Percentiles rank a stretch among this genome's conserved stretches.
phyloP scores from a whole-genome alignment of 2,888 invertebrate genomes.

The Horisme vitalbata region DNA sequence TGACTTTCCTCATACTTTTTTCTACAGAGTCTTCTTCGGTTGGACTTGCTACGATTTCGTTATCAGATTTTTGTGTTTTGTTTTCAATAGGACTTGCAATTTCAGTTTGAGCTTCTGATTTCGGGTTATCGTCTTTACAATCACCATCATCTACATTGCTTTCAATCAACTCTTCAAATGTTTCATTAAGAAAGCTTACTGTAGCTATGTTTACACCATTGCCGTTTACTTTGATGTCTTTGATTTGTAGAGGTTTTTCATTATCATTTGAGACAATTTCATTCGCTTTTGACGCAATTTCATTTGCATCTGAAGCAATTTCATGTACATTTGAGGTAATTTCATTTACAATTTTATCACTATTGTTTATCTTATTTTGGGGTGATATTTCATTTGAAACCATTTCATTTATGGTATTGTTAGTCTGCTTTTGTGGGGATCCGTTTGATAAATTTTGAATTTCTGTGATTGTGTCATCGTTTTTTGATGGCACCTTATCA shows the following conservation, averaged over 20 bases:
- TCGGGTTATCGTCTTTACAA: conserved; percentile 41
- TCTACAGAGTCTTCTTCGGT: conserved; percentile 31
- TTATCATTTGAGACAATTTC: background rate
- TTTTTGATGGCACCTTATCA: conserved; percentile 5
- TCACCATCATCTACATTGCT: conserved; percentile 75
- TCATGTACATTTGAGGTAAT: too few relatives aligned
- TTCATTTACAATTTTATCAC: too few relatives aligned
- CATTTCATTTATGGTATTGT: too few relatives aligned
- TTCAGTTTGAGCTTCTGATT: conserved; percentile 10
- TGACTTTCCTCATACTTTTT: conserved; percentile 29
- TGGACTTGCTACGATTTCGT: conserved; percentile 15
- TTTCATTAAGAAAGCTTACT: conserved; percentile 66
- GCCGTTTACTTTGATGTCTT: conserved; percentile 51
- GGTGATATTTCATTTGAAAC: background rate
- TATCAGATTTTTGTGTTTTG: background rate
- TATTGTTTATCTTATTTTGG: too few relatives aligned
- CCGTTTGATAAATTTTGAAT: conserved; percentile 28
- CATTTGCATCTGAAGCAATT: too few relatives aligned
- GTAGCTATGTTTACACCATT: conserved; percentile 65
- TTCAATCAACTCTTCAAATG: conserved; percentile 71
- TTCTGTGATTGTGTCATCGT: background rate
- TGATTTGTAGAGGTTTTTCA: background rate
- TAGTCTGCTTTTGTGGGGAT: conserved; percentile 14
- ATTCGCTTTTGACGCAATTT: background rate
- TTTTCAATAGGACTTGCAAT: conserved; percentile 31